Evolutionary conservation across 2,888 invertebrate species (phyloP).

Genomic region (Ochlodes sylvanus): DNA sequence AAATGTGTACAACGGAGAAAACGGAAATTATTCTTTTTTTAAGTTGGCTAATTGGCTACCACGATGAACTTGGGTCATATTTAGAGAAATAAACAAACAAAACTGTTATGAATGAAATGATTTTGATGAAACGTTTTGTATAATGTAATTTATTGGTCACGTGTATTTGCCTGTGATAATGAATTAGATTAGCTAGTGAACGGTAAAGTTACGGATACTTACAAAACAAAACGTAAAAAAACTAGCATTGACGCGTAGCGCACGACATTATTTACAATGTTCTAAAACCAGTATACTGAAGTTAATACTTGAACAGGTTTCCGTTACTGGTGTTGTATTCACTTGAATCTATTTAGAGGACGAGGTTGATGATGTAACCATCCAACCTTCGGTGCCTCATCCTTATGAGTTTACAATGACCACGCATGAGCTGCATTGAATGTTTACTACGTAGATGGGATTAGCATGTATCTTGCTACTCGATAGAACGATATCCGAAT

Average conservation of each 20-base stretch:
- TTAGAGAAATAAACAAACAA: too few species aligned
- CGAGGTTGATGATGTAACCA: slow-evolving; percentile 36
- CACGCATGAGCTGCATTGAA: slow-evolving; percentile 1
- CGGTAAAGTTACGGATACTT: too few species aligned
- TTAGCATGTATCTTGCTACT: neutral
- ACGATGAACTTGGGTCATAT: too few species aligned
- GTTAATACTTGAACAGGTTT: slow-evolving; percentile 13
- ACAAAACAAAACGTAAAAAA: neutral
- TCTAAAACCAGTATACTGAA: slow-evolving; percentile 16
- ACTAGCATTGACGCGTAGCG: slow-evolving; percentile 11
- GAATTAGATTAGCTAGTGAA: too few species aligned
- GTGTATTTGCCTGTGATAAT: too few species aligned
- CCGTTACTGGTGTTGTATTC: neutral
- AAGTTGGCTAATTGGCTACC: too few species aligned
- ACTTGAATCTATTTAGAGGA: slow-evolving; percentile 24
- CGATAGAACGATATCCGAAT: too few species aligned
- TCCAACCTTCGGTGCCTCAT: slow-evolving; percentile 53
- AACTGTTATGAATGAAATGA: too few species aligned
- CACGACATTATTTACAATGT: slow-evolving; percentile 18
- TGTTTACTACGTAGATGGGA: slow-evolving; percentile 2
- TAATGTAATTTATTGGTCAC: too few species aligned
- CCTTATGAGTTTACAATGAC: slow-evolving; percentile 35
- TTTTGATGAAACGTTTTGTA: too few species aligned
- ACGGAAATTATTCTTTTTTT: too few species aligned
- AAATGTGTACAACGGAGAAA: too few species aligned